Base-by-base conservation (phyloP, 2,888 invertebrate genomes). In the Xanthia togata region DNA sequence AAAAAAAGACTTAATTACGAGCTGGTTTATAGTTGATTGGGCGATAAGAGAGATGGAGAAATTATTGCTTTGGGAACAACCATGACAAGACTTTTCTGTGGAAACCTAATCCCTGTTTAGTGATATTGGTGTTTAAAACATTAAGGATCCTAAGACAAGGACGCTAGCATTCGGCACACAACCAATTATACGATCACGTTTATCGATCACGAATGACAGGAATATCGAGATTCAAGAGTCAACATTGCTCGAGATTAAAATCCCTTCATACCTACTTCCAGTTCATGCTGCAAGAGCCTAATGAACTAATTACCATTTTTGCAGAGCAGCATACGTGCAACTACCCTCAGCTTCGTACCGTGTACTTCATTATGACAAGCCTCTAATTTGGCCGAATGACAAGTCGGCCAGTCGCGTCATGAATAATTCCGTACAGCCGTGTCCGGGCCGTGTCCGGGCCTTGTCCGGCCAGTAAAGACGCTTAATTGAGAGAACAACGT, bases 401-500 rank as follows among this genome's bases (percentile, higher is more conserved):
- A 92, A 92, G 93, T 92, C 84, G 89, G 88, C 82, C 86, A 90
- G 89, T 89, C 90, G 89, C 91, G 91, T 94, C 94, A 95, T 95
- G 95, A 95, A 95, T 96, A 93, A 95, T 96, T 95, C 93, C 90
- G 89, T 89, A 88, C 90, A 82, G 85, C 73, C 82, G 74, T 84
- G 84, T 84, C 85, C 84, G 85, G 81, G 85, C 89, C 91, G 91
- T 93, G 93, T 94, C 94, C 84, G 85, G 82, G 85, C 88, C 91
- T 92, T 93, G 93, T 94, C 94, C 94, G 94, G 92, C 88, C 88
- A 84, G 91, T 91, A 93, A 93, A 93, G 93, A 92, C 90, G 90
- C 92, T 94, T 96, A 95, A 95, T 96, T 95, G 95, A 95, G 94
- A 93, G 94, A 94, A 93, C 93, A 94, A 92, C 91, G 92, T 93